Conservation (phyloP, 2,113 vertebrate species). For the Plestiodon gilberti region DNA sequence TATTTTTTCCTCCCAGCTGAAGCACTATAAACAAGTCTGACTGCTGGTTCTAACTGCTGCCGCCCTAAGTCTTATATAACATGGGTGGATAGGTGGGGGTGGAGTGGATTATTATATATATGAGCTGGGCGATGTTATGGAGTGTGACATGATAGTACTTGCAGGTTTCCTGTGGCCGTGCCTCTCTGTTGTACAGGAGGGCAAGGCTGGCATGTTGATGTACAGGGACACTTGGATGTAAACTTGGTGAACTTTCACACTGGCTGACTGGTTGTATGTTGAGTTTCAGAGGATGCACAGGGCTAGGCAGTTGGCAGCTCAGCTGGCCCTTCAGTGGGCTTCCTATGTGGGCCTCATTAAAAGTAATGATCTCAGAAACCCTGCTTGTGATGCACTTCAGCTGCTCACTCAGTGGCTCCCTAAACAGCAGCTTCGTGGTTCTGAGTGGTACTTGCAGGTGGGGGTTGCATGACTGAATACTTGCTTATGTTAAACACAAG, state of each 20-base stretch:
- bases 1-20: too few relatives aligned
- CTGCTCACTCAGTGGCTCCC: background rate
- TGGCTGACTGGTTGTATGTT: background rate
- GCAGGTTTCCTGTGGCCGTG: background rate
- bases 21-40: background rate
- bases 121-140: background rate
- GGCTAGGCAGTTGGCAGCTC: background rate
- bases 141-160: conserved; percentile 15
- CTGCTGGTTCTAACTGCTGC: background rate
- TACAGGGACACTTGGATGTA: background rate
- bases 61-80: conserved; percentile 26
- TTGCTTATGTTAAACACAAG: background rate
- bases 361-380: background rate
- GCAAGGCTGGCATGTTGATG: background rate
- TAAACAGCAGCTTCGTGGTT: background rate
- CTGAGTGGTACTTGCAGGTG: background rate
- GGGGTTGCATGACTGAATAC: background rate
- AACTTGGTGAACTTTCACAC: background rate
- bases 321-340: background rate
- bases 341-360: background rate
- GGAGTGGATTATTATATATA: conserved; percentile 13
- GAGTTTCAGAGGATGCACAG: background rate
- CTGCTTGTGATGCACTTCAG: background rate
- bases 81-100: conserved; percentile 2
- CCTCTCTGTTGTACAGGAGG: background rate